Conservation (phyloP, 1,140 invertebrate genomes). For the Globodera rostochiensis region DNA sequence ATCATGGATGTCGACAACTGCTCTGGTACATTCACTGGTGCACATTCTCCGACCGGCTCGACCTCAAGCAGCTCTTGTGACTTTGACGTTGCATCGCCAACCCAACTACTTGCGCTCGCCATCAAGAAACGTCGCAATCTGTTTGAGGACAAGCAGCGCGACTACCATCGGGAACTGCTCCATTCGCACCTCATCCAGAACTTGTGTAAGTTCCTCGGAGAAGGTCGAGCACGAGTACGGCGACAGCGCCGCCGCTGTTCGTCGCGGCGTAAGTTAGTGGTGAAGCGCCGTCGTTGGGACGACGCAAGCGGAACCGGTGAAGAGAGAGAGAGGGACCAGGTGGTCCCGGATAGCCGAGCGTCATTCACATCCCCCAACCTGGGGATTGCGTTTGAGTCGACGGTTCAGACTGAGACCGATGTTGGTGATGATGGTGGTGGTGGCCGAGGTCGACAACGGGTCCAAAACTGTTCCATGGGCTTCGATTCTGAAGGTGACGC, state of each 20-base stretch:
- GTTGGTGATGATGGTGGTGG: neutral
- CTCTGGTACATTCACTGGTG: neutral
- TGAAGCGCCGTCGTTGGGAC: neutral
- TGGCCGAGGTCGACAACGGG: neutral
- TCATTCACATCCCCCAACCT: neutral
- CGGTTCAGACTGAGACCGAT: neutral
- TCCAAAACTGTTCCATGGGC: neutral
- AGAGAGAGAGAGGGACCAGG: constrained; percentile 11
- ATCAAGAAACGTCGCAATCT: constrained; percentile 33
- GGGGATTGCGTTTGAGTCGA: constrained; percentile 11
- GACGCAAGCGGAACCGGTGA: neutral
- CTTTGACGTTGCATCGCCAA: constrained; percentile 16
- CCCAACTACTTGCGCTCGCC: constrained; percentile 31
- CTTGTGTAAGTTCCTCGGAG: constrained; percentile 38
- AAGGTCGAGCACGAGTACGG: constrained; percentile 27
- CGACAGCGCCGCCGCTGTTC: constrained; percentile 16
- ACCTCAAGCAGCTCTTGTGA: neutral
- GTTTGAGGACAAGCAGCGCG: constrained; percentile 26
- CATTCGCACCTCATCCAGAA: constrained; percentile 17
- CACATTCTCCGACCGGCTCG: neutral
- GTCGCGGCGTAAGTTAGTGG: neutral
- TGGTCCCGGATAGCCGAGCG: constrained; percentile 19
- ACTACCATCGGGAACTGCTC: constrained; percentile 30
- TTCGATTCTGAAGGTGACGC: neutral
- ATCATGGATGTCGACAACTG: neutral